Base-by-base conservation (phyloP, 2,797 vertebrate species). In the Octomys mimax region DNA sequence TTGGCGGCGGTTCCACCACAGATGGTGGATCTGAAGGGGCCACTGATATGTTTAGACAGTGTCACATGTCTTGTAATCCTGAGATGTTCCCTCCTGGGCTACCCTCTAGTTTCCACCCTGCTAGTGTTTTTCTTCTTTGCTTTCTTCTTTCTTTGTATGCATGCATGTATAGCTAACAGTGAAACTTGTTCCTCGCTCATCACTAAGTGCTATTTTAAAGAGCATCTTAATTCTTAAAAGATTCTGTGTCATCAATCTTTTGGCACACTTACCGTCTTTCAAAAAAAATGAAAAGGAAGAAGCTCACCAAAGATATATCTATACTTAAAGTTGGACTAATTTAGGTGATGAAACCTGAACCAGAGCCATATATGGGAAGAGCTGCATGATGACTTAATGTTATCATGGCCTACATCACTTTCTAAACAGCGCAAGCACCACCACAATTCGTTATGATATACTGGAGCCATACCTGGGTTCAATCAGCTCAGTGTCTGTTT, bases 381-480 rank as follows among this genome's bases (percentile, higher is more conserved):
- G 52, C n/a, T 68, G 11, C 91, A 80, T 31, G 81, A 89, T 75
- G 57, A 79, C 24, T 96, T 95, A 22, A 57, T 49, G 68, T 42
- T 89, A 71, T 89, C 57, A 18, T 39, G 39, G 36, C 62, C 92
- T 91, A 6, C 84, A 87, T 79, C 52, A 61, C 88, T 97, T 96
- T 54, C 61, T 85, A 91, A 96, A 84, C 61, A 94, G 87, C 4
- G 2, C 31, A 66, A 82, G 14, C 87, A 52, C 91, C 70, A 18
- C 73, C 95, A 91, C 26, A 3, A 46, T 94, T 96, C 97, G 66
- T 96, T 91, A 52, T 93, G 31, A 52, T 95, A 94, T 33, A 33
- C 87, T 92, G 82, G 94, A 75, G 88, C 78, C 71, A 54, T 78
- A 96, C 83, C 87, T 97, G 95, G 61, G 57, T 82, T 94, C 7